Conservation (phyloP, 2,113 vertebrate genomes). For the Lepus americanus region DNA sequence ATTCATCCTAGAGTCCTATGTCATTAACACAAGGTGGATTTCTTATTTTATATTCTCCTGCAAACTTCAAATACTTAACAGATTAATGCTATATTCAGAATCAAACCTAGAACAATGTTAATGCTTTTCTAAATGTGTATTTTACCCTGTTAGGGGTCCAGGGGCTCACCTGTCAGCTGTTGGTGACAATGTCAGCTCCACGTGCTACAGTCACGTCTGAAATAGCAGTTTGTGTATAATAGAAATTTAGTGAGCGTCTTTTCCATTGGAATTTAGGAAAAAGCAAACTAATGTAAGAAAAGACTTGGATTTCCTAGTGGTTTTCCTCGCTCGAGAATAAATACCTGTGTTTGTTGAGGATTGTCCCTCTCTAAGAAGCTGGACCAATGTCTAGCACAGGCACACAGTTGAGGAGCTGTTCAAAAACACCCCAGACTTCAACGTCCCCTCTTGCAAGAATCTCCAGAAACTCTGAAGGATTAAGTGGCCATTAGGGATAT, state of each 20-base stretch:
- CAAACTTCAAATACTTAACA: not conserved
- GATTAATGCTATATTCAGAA: not conserved
- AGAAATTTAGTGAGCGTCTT: not conserved
- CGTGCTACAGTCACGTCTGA: not conserved
- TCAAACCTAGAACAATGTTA: not conserved
- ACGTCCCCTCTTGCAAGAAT: too few relatives aligned
- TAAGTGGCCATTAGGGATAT: rapidly evolving
- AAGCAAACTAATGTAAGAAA: not conserved
- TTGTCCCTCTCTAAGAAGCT: not conserved
- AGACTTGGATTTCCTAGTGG: not conserved
- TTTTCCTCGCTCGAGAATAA: not conserved
- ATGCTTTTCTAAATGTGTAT: not conserved
- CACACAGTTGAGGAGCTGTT: not conserved
- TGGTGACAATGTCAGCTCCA: not conserved
- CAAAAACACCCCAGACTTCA: not conserved
- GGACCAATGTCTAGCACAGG: not conserved
- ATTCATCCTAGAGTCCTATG: not conserved
- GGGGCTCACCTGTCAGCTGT: not conserved
- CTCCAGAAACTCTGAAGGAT: not conserved
- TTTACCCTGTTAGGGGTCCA: not conserved
- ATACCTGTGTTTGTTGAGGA: not conserved
- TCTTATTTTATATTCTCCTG: not conserved
- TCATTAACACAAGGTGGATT: not conserved
- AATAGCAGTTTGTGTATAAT: not conserved
- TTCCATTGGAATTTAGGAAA: not conserved